Conservation (phyloP, 2,797 vertebrate species). For the Crocodylus rhombifer region DNA sequence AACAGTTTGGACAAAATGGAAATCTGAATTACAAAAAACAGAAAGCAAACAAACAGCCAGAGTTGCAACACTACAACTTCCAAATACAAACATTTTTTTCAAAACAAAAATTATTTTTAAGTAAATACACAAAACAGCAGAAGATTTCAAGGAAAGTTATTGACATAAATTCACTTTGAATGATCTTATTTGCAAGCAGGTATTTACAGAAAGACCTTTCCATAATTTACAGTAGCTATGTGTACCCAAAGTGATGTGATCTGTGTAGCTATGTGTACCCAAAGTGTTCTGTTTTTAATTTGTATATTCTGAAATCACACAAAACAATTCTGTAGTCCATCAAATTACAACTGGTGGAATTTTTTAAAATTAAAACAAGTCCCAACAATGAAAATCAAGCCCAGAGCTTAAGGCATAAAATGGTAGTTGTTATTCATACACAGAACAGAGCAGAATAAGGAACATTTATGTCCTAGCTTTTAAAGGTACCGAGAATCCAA, state of each 20-base stretch:
- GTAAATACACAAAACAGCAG: not conserved
- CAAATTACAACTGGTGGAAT: too few relatives aligned
- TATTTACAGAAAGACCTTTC: too few relatives aligned
- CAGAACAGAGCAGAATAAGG: not conserved
- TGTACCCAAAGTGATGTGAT: not conserved
- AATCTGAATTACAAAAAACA: not conserved
- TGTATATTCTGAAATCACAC: not conserved
- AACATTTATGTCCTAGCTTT: not conserved
- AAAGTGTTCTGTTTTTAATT: not conserved
- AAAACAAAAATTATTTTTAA: not conserved
- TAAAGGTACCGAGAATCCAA: not conserved
- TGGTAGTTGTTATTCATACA: not conserved
- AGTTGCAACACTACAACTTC: accelerated
- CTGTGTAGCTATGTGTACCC: not conserved
- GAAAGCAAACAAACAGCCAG: not conserved
- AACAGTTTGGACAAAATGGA: not conserved
- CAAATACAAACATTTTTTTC: too few relatives aligned
- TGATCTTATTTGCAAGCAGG: not conserved
- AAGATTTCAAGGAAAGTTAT: not conserved
- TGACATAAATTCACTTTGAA: not conserved
- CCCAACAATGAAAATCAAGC: not conserved
- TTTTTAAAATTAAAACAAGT: not conserved
- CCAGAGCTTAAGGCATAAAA: not conserved
- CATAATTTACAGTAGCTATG: not conserved
- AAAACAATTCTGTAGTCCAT: not conserved